Conservation (phyloP, 2,113 vertebrate genomes). For the Lipotes vexillifer region DNA sequence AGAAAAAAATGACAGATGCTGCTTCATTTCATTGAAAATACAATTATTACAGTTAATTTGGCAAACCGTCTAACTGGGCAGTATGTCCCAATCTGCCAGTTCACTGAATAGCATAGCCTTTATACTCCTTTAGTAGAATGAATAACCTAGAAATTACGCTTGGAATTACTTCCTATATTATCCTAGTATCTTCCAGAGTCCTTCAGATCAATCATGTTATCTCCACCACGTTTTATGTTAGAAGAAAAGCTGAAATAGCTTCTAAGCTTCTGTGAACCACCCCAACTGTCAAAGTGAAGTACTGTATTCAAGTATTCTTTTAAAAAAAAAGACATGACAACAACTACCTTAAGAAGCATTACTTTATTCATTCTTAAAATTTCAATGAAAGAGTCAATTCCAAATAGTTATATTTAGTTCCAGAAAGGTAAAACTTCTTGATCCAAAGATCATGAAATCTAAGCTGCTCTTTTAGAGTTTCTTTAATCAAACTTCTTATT, state of each 20-base stretch:
- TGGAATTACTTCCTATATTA: not conserved
- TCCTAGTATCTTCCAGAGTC: not conserved
- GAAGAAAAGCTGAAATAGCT: not conserved
- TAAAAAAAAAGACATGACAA: not conserved
- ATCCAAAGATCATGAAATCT: not conserved
- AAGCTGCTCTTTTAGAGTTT: not conserved
- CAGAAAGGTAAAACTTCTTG: constrained; percentile 5
- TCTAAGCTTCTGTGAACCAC: not conserved
- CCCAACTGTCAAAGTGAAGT: not conserved
- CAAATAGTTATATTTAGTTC: not conserved
- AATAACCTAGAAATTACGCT: not conserved
- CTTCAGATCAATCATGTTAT: not conserved
- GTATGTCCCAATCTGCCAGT: not conserved
- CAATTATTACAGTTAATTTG: not conserved
- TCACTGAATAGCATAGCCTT: not conserved
- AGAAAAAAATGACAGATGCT: not conserved
- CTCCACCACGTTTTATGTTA: not conserved
- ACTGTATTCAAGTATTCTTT: not conserved
- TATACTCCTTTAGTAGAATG: not conserved
- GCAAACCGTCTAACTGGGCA: not conserved
- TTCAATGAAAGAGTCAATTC: not conserved
- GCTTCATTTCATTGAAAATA: not conserved
- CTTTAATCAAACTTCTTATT: not conserved
- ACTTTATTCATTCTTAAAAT: constrained; percentile 9
- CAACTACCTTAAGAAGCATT: not conserved